Conservation (phyloP, 2,888 invertebrate species). For the Folsomia manolachei region DNA sequence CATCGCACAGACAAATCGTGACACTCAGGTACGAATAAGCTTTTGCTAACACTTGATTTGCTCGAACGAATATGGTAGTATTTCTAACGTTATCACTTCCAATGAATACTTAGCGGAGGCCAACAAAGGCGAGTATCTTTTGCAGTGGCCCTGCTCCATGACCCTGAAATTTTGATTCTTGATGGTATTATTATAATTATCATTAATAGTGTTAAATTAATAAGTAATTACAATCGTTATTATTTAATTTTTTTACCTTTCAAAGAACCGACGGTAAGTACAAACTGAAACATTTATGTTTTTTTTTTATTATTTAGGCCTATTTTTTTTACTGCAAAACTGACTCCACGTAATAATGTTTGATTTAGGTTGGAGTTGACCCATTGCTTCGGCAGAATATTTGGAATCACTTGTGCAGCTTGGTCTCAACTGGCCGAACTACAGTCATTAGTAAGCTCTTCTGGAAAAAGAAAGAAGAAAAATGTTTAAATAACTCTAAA, state of each 20-base stretch:
- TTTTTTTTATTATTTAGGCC: too few relatives aligned
- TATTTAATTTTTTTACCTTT: conserved; percentile 10
- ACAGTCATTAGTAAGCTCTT: conserved; percentile 69
- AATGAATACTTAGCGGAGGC: conserved; percentile 82
- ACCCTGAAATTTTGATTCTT: conserved; percentile 85
- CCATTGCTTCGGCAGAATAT: conserved; percentile 59
- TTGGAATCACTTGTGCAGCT: conserved; percentile 88
- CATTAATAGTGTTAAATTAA: too few relatives aligned
- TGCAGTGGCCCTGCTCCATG: conserved; percentile 87
- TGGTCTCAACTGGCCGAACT: conserved; percentile 83
- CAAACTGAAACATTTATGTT: too few relatives aligned
- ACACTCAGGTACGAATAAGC: conserved; percentile 64
- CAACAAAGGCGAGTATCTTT: conserved; percentile 88
- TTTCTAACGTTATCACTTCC: conserved; percentile 42
- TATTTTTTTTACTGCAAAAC: too few relatives aligned
- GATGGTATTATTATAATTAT: too few relatives aligned
- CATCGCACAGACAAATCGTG: conserved; percentile 74
- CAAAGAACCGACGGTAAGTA: conserved; percentile 14
- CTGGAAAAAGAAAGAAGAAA: too few relatives aligned
- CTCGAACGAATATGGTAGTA: not conserved
- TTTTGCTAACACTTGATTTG: not conserved
- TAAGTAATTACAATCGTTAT: not conserved
- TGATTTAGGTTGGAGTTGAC: conserved; percentile 29
- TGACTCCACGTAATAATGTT: too few relatives aligned
- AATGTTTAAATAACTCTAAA: not conserved